Evolutionary conservation across 2,797 vertebrate species (phyloP).

Genomic region (Aplochiton taeniatus): DNA sequence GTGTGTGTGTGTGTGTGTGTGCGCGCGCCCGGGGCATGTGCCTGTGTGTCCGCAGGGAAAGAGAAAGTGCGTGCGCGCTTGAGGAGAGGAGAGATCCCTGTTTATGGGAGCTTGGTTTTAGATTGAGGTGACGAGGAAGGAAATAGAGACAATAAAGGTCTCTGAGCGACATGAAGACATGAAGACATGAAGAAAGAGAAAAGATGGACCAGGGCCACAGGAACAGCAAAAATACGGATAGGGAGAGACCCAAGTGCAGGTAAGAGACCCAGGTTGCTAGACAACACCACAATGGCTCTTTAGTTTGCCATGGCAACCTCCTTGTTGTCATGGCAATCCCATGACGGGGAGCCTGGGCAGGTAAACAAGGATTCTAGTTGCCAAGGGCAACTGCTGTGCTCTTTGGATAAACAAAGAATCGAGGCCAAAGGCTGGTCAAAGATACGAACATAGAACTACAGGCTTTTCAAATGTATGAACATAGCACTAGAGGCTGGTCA

Average conservation of each 20-base stretch:
- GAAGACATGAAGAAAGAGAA: slow-evolving; percentile 2
- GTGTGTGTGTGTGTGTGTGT: background rate
- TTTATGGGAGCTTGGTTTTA: too few relatives aligned
- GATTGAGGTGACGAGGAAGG: background rate
- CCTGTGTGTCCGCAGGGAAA: slow-evolving; percentile 12
- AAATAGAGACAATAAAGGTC: too few relatives aligned
- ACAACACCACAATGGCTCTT: slow-evolving; percentile 75
- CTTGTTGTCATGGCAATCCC: slow-evolving; percentile 81
- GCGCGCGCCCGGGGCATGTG: background rate
- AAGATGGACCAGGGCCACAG: too few relatives aligned
- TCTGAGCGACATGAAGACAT: background rate
- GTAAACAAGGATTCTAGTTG: slow-evolving; percentile 82
- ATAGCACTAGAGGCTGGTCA: too few relatives aligned
- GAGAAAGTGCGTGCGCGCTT: background rate
- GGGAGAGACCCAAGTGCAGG: slow-evolving; percentile 35
- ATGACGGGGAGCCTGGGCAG: slow-evolving; percentile 81
- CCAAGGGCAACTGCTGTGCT: slow-evolving; percentile 70
- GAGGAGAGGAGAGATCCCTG: background rate
- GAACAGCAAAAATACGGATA: slow-evolving; percentile 15
- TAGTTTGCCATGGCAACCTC: slow-evolving; percentile 82
- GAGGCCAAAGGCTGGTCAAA: slow-evolving; percentile 11
- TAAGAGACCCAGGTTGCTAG: slow-evolving; percentile 60
- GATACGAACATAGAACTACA: too few relatives aligned
- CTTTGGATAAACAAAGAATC: slow-evolving; percentile 71
- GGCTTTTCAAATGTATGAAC: too few relatives aligned